These are phyloP conservation scores for Mareca penelope DNA, from an alignment of 2,797 vertebrate species.

Conservation along the genomic window DNA sequence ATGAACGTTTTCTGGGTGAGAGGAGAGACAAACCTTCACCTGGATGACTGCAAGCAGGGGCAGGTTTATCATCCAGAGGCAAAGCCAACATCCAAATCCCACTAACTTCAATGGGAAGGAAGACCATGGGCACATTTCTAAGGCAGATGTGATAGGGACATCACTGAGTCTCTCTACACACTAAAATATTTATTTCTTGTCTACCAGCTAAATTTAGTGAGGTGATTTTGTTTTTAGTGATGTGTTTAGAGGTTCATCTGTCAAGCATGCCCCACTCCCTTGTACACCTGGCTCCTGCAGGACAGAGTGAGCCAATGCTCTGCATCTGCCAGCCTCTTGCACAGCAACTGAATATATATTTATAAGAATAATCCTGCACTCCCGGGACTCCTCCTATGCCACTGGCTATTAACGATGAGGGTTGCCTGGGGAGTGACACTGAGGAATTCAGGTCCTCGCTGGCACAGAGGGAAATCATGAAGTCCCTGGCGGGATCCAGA, in stretches of 20 bases:
- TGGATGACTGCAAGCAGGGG: not conserved
- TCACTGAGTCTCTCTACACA: not conserved
- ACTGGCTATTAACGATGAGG: not conserved
- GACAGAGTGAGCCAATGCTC: not conserved
- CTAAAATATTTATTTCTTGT: not conserved
- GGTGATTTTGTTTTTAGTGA: not conserved
- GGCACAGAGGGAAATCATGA: not conserved
- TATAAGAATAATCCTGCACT: not conserved
- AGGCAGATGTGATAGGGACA: not conserved
- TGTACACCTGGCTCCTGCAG: not conserved
- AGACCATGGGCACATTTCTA: not conserved
- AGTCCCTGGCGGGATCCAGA: not conserved
- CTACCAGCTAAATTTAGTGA: not conserved
- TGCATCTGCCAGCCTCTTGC: not conserved
- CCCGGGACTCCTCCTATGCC: not conserved
- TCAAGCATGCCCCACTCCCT: not conserved
- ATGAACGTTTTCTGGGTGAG: not conserved
- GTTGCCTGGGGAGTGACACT: not conserved
- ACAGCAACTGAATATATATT: not conserved
- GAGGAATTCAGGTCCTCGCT: not conserved
- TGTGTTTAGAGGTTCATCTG: not conserved
- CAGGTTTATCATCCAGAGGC: not conserved
- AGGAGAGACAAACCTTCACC: not conserved
- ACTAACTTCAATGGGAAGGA: not conserved
- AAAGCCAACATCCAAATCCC: not conserved